These are phyloP conservation scores for Galleria mellonella DNA, from an alignment of 1,140 invertebrate genomes.

Conservation along the genomic window DNA sequence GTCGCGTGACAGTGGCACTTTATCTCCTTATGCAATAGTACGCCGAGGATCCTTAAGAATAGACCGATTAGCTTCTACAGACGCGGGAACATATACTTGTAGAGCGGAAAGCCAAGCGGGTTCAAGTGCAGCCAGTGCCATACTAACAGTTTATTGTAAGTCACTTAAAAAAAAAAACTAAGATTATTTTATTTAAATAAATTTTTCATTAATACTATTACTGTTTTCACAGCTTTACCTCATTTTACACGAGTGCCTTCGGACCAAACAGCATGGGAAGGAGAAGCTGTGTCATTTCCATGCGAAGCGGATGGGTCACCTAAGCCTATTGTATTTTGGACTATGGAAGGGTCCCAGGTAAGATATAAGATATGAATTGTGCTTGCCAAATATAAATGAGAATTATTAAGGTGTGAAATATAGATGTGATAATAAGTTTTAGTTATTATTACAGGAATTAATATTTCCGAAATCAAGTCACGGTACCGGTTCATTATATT, in stretches of 20 bases:
- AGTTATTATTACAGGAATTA: constrained; percentile 34
- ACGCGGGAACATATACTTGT: constrained; percentile 68
- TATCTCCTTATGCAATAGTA: constrained; percentile 62
- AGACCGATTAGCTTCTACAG: constrained; percentile 55
- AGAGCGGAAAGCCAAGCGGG: constrained; percentile 70
- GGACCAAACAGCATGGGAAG: constrained; percentile 87
- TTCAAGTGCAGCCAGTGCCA: constrained; percentile 53
- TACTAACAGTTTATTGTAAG: constrained; percentile 69
- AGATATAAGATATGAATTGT: too few relatives aligned
- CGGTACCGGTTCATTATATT: constrained; percentile 48
- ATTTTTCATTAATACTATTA: background rate
- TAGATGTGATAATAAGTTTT: background rate
- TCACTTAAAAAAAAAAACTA: background rate
- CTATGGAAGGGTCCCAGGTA: constrained; percentile 81
- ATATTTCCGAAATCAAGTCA: constrained; percentile 56
- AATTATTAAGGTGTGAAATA: too few relatives aligned
- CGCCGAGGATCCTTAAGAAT: constrained; percentile 58
- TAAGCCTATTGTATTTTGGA: constrained; percentile 91
- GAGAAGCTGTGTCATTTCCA: constrained; percentile 88
- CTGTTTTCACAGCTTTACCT: constrained; percentile 84
- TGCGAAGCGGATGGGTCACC: constrained; percentile 94
- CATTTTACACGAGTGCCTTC: constrained; percentile 89
- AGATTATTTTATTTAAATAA: background rate
- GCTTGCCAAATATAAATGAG: too few relatives aligned
- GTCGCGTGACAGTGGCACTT: constrained; percentile 52